Conservation (phyloP, 2,797 vertebrate genomes). For the Gallinago solitaria region DNA sequence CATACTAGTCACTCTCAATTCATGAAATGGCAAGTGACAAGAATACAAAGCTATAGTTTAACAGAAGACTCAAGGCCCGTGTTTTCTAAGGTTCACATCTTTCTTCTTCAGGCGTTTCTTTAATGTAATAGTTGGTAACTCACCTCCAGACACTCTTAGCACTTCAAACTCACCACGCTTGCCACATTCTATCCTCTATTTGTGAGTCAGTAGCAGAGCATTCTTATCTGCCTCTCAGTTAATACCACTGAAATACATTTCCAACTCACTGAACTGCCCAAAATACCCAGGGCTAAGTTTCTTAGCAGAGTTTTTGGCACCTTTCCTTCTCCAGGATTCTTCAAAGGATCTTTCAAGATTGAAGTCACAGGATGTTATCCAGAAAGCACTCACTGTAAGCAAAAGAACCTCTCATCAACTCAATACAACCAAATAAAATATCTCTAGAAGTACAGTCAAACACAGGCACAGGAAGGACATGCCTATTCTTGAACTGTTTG, state of each 20-base stretch:
- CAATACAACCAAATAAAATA: accelerated
- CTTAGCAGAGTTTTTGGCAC: background rate
- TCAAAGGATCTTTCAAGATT: background rate
- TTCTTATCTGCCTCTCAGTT: background rate
- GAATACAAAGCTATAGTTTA: background rate
- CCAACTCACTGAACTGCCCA: background rate
- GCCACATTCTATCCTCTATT: background rate
- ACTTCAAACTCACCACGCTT: background rate
- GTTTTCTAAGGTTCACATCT: background rate
- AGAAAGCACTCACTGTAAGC: background rate
- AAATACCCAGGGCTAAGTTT: background rate
- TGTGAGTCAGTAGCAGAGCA: background rate
- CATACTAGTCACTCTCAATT: background rate
- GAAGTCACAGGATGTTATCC: background rate
- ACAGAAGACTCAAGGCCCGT: background rate
- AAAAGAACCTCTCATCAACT: background rate
- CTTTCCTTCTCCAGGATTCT: background rate
- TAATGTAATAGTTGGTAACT: background rate
- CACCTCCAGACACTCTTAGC: background rate
- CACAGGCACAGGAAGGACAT: accelerated
- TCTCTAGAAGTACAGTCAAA: background rate
- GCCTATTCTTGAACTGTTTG: background rate
- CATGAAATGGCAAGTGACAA: background rate
- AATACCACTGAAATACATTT: background rate
- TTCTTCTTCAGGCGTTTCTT: background rate